Conservation (phyloP, 1,140 invertebrate genomes). For the Philopotamus ludificatus region DNA sequence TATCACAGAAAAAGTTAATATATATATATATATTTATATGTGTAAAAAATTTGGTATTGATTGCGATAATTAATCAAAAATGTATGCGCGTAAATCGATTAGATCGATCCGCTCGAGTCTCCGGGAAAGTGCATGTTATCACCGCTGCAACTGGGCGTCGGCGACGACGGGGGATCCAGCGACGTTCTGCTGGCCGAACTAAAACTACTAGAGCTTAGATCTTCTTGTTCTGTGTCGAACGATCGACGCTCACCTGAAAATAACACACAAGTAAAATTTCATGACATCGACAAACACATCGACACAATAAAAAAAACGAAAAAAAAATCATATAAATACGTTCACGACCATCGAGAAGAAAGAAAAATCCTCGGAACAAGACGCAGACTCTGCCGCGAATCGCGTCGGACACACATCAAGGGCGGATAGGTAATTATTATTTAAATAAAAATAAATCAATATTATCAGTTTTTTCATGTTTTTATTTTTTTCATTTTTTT, state of each 20-base stretch:
- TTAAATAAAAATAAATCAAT: not conserved
- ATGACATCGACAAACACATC: not conserved
- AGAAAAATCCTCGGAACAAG: no score
- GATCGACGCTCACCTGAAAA: constrained; percentile 59
- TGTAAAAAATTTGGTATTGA: no score
- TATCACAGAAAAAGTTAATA: no score
- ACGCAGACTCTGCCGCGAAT: no score
- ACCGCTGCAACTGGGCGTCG: constrained; percentile 63
- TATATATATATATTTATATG: no score
- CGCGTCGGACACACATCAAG: no score
- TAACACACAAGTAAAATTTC: no score
- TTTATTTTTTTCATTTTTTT: constrained; percentile 38
- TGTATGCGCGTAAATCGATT: no score
- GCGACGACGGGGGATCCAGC: constrained; percentile 71
- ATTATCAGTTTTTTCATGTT: constrained; percentile 22
- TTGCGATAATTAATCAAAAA: no score
- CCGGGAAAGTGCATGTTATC: constrained; percentile 75
- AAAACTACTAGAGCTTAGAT: constrained; percentile 77
- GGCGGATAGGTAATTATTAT: no score
- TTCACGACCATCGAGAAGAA: not conserved
- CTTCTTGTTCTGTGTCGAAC: constrained; percentile 64
- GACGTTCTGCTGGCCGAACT: constrained; percentile 77
- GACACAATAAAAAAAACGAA: not conserved
- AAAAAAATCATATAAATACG: not conserved
- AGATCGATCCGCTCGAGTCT: constrained; percentile 69